Evolutionary conservation across 2,797 vertebrate species (phyloP), one percentile per base, ranked within the genome.

Genomic region (Fratercula arctica): DNA sequence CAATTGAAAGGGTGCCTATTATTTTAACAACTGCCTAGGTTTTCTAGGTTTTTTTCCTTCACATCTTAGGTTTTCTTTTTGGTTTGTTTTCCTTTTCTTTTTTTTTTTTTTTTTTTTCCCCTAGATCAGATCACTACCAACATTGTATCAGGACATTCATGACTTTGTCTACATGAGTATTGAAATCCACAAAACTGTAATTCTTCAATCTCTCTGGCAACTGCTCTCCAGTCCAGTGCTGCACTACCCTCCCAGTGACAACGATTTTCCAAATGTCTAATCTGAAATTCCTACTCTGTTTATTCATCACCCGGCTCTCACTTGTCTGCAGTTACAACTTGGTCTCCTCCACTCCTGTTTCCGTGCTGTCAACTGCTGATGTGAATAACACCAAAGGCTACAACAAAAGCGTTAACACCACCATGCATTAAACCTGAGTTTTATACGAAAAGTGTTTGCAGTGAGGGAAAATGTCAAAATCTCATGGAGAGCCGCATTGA

Each of bases 251-350:
- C 39, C 57, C 4, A 17, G 51, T 45, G n/a, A 95, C 76, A 88
- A 70, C 72, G 41, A 66, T 33, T 88, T 93, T 86, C 45, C 69
- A 84, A 68, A 88, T 9, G 15, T 72, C 85, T 73, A 46, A 78
- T 81, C 69, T 88, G 60, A 95, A 95, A 92, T 69, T 87, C 77
- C 61, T 87, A 4, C 81, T 78, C 61, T 72, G 81, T 41, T 83
- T 75, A 94, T 87, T 88, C 89, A 96, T 83, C 45, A 54, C 14
- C 13, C 60, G 78, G 43, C 37, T 95, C 85, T 85, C 54, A 75
- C 50, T 92, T 63, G 37, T 73, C 70, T 90, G 51, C 43, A 85
- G 24, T 37, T 80, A 73, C 46, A 92, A 45, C 19, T 14, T 41
- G 54, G 59, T 69, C 63, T 91, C 53, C 61, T 90, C 61, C 82